Base-by-base conservation (phyloP, 2,113 vertebrate genomes). In the Tenebrosternarchus preto region DNA sequence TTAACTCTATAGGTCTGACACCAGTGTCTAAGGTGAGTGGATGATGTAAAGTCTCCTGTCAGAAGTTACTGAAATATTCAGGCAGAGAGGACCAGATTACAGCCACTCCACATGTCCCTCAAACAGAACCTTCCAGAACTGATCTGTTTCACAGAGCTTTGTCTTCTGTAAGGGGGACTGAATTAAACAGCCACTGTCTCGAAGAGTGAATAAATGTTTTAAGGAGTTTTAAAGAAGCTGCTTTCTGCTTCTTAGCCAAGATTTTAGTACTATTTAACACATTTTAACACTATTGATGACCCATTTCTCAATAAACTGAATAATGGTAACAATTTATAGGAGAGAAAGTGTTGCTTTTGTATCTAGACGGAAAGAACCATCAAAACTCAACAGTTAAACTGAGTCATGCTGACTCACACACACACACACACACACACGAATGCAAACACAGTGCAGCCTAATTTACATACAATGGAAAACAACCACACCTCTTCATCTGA, bases 31-130 rank as follows among this genome's bases (percentile, higher is more conserved):
- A 71, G 36, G 27, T 25, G 39, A 55, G 2, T 5, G 24, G 70
- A 50, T 50, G 70, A 50, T 19, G 33, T 22, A 69, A 68, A 70
- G 27, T n/a, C 27, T 69, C n/a, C 50, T 66, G 85, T 87, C 80
- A 85, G 75, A 50, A 73, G 77, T 87, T 85, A 72, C 73, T 91
- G 81, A 91, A 90, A 90, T 89, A 91, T 92, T 88, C 80, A 11
- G 43, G 43, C 43, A 90, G 83, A 87, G 85, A 1, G 29, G 16
- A 57, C 24, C 25, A 29, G 60, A 63, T 29, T 27, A 17, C 15
- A 50, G 12, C 43, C 15, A 12, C 43, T 15, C 43, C 15, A 15
- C 11, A 11, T 50, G 6, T 12, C 43, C 2, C 60, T 3, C n/a
- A 11, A 24, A 4, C 27, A 24, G 6, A n/a, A 11, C 27, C 60